phyloP scores from a whole-genome alignment of 2,113 vertebrate species.

The Tachycineta bicolor region DNA sequence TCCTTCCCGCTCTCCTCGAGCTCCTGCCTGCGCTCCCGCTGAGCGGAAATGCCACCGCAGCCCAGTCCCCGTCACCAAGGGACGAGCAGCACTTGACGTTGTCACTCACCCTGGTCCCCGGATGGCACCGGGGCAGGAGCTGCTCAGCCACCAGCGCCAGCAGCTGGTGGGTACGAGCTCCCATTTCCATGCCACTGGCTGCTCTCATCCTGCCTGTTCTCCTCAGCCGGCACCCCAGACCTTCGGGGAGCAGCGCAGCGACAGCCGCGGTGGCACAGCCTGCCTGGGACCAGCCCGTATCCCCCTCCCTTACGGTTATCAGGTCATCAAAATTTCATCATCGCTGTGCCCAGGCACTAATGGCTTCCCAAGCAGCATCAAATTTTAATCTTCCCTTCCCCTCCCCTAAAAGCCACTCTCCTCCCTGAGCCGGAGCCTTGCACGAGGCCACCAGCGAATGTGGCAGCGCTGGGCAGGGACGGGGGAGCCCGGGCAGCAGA shows the following conservation, averaged over 20 bases:
- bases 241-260: not conserved
- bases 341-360: conserved; percentile 54
- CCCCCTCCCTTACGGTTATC: not conserved
- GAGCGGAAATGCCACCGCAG: not conserved
- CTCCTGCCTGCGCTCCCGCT: not conserved
- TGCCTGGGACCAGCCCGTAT: not conserved
- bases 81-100: not conserved
- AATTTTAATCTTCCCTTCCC: conserved; percentile 53
- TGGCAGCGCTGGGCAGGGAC: not conserved
- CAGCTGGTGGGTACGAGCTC: not conserved
- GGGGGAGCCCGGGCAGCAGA: not conserved
- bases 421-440: not conserved
- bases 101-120: not conserved
- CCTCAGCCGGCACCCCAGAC: not conserved
- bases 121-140: not conserved
- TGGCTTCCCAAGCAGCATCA: conserved; percentile 68
- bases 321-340: conserved; percentile 68
- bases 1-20: not conserved
- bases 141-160: fast-evolving
- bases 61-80: not conserved
- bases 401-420: conserved; percentile 43
- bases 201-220: not conserved
- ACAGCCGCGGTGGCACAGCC: fast-evolving
- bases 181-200: not conserved
- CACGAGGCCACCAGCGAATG: not conserved